Evolutionary conservation across 2,797 vertebrate species (phyloP), one percentile per base, ranked within the genome.

Genomic region (Pterois miles): DNA sequence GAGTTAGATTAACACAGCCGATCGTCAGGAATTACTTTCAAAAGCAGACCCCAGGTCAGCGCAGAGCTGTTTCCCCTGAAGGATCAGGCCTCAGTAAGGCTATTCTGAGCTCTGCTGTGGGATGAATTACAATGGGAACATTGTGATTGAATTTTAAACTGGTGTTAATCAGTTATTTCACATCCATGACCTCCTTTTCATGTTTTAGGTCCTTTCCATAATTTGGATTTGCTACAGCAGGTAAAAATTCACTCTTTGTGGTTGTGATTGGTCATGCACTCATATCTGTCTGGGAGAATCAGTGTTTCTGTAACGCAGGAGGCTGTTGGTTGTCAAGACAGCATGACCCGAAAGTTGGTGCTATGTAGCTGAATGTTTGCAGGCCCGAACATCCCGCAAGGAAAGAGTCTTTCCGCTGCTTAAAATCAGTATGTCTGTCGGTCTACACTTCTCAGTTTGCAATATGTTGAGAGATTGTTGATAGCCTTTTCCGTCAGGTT

Each of bases 1-100:
- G 81, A 76, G 36, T 66, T 72, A 82, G 56, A 87, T 90, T 80
- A 89, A 83, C 81, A 80, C 79, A 23, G 52, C 16, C 7, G 20
- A 67, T 80, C 27, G 0, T 23, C 6, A 71, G 83, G 66, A 73
- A 80, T 67, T 75, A 71, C 67, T 81, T 76, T 80, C 43, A 76
- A 78, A 83, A 69, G 62, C 74, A 78, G 70, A 86, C 53, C 53
- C 43, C 68, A 65, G 83, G 86, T 89, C 81, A 82, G 71, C 0
- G 27, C 25, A 54, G 69, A 63, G 27, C 29, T 34, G 64, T 71
- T 89, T 76, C 64, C 65, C 53, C 63, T 48, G 8, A 25, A 63
- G 71, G 40, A 65, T 76, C 65, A 58, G 63, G 53, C 74, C 74
- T 76, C 11, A 50, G 36, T 54, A 64, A 71, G 46, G 36, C 29